Evolutionary conservation across 2,888 invertebrate genomes (phyloP).

Genomic region (Epiblema foenella): DNA sequence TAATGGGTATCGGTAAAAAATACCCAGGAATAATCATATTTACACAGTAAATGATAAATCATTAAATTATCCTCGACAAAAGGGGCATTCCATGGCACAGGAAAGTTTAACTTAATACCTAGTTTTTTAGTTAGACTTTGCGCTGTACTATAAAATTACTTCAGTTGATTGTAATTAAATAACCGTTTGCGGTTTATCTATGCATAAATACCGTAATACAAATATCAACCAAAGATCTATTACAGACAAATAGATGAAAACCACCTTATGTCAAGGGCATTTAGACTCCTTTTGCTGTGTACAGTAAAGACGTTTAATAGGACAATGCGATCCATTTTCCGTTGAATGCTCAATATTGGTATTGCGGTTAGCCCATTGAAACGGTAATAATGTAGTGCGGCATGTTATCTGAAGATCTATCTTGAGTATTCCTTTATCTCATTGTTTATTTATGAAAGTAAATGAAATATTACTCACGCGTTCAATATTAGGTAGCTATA

Average conservation of each 20-base stretch:
- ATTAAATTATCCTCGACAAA: not conserved
- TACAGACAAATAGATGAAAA: not conserved
- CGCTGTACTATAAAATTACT: not conserved
- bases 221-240: not conserved
- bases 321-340: not conserved
- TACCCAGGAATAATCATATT: constrained; percentile 4
- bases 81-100: not conserved
- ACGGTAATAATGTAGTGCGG: constrained; percentile 10
- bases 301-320: constrained; percentile 1
- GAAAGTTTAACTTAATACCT: not conserved
- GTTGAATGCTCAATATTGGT: constrained; percentile 4
- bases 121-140: not conserved
- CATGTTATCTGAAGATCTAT: constrained; percentile 4
- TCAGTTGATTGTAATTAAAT: constrained; percentile 4
- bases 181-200: constrained; percentile 14
- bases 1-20: not conserved
- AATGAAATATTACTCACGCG: not conserved
- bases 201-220: not conserved
- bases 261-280: not conserved
- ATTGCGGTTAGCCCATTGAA: constrained; percentile 9
- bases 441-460: not conserved
- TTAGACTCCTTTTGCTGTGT: not conserved
- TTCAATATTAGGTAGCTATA: not conserved
- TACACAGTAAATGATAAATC: not conserved
- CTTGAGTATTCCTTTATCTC: not conserved